These are phyloP conservation scores for Istiophorus platypterus DNA, from an alignment of 2,113 vertebrate genomes.

Conservation along the genomic window DNA sequence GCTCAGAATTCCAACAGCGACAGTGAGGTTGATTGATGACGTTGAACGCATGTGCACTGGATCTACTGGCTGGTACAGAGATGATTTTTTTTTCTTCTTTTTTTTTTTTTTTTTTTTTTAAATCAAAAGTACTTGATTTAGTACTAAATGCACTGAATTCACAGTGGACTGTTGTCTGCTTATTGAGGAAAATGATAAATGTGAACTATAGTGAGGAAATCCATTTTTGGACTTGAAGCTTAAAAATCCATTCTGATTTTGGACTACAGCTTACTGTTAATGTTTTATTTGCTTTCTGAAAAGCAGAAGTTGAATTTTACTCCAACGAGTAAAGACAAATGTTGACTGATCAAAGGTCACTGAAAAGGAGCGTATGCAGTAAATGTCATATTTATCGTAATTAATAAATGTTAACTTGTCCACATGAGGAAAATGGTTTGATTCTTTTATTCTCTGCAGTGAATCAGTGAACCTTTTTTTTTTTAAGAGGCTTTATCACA, in stretches of 20 bases:
- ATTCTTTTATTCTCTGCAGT: not conserved
- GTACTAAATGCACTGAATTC: not conserved
- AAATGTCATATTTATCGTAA: constrained; percentile 44
- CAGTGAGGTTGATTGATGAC: constrained; percentile 71
- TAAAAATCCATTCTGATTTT: too few species aligned
- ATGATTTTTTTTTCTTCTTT: not conserved
- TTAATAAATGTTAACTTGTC: constrained; percentile 39
- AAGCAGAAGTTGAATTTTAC: constrained; percentile 48
- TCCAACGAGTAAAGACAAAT: constrained; percentile 34
- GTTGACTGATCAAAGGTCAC: not conserved
- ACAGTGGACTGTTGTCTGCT: not conserved
- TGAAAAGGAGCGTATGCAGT: not conserved
- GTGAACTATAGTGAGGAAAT: constrained; percentile 1
- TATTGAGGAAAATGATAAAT: constrained; percentile 17
- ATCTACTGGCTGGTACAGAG: constrained; percentile 24
- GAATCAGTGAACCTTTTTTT: not conserved
- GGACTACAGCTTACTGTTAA: constrained; percentile 10
- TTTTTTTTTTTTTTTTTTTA: not conserved
- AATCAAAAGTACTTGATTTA: not conserved
- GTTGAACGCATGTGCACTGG: fast-evolving
- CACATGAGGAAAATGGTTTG: not conserved
- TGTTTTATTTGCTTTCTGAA: constrained; percentile 36
- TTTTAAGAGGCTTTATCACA: constrained; percentile 13
- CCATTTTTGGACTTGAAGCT: too few species aligned
- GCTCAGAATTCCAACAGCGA: constrained; percentile 27